A percentile compares a stretch with the other conserved stretches of the same genome.
Conservation (phyloP, 1,140 invertebrate species). For the Halotydeus destructor region DNA sequence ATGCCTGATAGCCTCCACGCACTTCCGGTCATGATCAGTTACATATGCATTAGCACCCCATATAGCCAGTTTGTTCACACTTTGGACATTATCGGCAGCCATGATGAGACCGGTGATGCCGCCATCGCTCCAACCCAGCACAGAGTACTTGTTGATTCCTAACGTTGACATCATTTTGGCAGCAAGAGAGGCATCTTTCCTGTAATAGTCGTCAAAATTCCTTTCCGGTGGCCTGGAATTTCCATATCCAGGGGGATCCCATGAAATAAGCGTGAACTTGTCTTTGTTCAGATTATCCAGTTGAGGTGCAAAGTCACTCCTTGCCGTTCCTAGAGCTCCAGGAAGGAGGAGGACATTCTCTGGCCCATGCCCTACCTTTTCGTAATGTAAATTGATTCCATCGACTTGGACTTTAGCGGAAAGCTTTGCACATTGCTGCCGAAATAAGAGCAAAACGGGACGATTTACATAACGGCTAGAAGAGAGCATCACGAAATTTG, state of each 20-base stretch:
- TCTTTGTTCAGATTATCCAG: constrained; percentile 5
- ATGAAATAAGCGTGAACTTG: constrained; percentile 11
- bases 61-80: constrained; percentile 11
- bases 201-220: constrained; percentile 9
- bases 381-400: constrained; percentile 41
- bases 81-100: not conserved
- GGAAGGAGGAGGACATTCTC: constrained; percentile 47
- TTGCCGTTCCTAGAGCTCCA: constrained; percentile 35
- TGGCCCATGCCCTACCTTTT: constrained; percentile 42
- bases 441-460: no score
- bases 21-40: constrained; percentile 1
- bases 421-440: constrained; percentile 22
- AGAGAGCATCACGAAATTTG: no score
- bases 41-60: constrained; percentile 13
- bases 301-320: constrained; percentile 6
- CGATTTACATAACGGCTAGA: no score
- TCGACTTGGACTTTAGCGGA: constrained; percentile 38
- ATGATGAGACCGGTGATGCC: constrained; percentile 9
- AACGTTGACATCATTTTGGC: constrained; percentile 10
- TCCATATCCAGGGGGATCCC: constrained; percentile 13
- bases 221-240: constrained; percentile 9
- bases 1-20: not conserved
- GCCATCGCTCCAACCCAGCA: constrained; percentile 12
- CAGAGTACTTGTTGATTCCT: constrained; percentile 3
- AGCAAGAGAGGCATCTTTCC: constrained; percentile 8